Evolutionary conservation across 2,113 vertebrate species (phyloP).

Genomic region (Siniperca chuatsi): DNA sequence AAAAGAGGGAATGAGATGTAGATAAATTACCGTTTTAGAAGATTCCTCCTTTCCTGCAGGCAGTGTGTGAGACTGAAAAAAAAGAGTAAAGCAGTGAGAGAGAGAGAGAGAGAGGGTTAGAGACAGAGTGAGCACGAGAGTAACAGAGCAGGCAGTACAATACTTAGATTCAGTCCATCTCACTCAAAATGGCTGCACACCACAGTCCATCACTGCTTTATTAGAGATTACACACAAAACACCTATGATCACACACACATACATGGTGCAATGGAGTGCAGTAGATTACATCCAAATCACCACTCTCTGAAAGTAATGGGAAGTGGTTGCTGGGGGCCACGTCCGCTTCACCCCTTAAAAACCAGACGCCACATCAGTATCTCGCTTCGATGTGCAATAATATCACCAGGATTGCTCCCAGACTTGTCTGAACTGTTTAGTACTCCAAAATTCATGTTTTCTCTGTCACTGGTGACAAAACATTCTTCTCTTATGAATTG

Average conservation of each 20-base stretch:
- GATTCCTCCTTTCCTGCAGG: conserved; percentile 51
- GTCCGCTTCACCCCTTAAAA: conserved; percentile 46
- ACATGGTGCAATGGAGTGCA: conserved; percentile 52
- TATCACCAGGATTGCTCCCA: conserved; percentile 8
- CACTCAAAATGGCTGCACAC: conserved; percentile 66
- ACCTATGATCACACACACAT: conserved; percentile 43
- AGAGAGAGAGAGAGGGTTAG: not conserved
- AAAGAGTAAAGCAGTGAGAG: conserved; percentile 10
- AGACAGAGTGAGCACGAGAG: conserved; percentile 23
- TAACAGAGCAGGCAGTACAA: conserved; percentile 47
- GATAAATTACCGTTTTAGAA: conserved; percentile 68
- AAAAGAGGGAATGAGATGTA: conserved; percentile 71
- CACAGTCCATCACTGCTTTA: conserved; percentile 70
- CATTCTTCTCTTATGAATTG: not conserved
- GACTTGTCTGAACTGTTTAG: conserved; percentile 20
- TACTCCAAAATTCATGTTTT: conserved; percentile 8
- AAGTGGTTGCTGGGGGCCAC: conserved; percentile 41
- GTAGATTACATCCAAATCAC: conserved; percentile 74
- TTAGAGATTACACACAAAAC: conserved; percentile 61
- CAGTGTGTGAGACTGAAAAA: conserved; percentile 22
- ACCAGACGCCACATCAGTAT: conserved; percentile 51
- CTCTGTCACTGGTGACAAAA: not conserved
- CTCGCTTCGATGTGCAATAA: conserved; percentile 34
- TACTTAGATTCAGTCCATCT: conserved; percentile 69
- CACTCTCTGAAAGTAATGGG: conserved; percentile 67